Evolutionary conservation across 2,888 invertebrate genomes (phyloP).

Genomic region (Cylindroiulus punctatus): DNA sequence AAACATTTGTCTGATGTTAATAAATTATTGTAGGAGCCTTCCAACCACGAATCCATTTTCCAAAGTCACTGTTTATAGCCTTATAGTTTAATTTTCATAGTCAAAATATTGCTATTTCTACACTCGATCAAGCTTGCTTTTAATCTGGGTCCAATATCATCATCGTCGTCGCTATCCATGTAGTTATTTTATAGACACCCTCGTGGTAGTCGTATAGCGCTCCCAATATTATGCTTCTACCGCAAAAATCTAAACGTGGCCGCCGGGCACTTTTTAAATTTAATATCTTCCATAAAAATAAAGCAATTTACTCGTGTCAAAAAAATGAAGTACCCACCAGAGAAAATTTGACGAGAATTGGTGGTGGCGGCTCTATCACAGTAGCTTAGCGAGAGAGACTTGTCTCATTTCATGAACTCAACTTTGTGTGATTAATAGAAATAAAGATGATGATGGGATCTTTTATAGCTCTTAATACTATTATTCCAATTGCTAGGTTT

Average conservation of each 20-base stretch:
- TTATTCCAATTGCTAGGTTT: neutral
- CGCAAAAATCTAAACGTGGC: slow-evolving; percentile 38
- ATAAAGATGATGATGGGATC: slow-evolving; percentile 36
- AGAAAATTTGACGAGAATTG: slow-evolving; percentile 28
- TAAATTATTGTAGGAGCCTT: neutral
- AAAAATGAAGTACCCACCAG: slow-evolving; percentile 37
- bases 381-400: slow-evolving; percentile 4
- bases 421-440: slow-evolving; percentile 38
- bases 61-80: neutral
- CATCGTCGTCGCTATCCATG: neutral
- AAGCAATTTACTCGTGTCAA: slow-evolving; percentile 38
- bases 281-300: slow-evolving; percentile 42
- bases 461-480: neutral
- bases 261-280: slow-evolving; percentile 38
- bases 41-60: neutral
- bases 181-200: slow-evolving; percentile 31
- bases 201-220: neutral
- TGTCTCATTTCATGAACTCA: slow-evolving; percentile 38
- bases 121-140: neutral
- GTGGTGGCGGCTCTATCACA: neutral
- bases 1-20: slow-evolving; percentile 15
- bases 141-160: slow-evolving; percentile 22
- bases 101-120: neutral
- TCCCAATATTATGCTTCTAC: slow-evolving; percentile 27
- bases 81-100: neutral